Conservation (phyloP, 2,113 vertebrate species). For the Laticauda laticaudata region DNA sequence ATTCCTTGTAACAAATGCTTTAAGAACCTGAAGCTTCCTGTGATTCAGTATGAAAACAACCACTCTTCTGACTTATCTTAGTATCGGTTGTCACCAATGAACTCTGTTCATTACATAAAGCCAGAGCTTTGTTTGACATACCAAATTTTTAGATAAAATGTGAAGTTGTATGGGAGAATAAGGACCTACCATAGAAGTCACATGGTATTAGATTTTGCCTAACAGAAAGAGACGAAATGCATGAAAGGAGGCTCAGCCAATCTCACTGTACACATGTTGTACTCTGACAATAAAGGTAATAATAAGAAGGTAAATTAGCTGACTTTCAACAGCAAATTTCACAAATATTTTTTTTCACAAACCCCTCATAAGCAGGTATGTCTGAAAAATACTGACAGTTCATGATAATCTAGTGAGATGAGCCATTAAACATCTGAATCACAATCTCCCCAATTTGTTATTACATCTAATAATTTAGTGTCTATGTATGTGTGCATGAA, state of each 20-base stretch:
- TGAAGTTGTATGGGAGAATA: not conserved
- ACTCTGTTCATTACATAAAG: not conserved
- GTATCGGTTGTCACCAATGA: not conserved
- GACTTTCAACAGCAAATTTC: not conserved
- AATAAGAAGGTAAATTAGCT: not conserved
- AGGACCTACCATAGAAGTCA: not conserved
- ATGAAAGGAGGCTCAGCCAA: too few species aligned
- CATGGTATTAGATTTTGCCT: not conserved
- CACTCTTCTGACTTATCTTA: not conserved
- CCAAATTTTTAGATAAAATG: not conserved
- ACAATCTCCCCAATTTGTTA: not conserved
- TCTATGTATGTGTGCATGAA: not conserved
- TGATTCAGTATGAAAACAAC: not conserved
- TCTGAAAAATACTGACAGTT: not conserved
- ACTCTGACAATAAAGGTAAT: too few species aligned
- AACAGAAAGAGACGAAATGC: not conserved
- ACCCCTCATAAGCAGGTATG: not conserved
- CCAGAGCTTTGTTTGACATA: not conserved
- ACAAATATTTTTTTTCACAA: not conserved
- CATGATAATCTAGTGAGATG: not conserved
- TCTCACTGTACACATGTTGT: too few species aligned
- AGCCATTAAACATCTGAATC: not conserved
- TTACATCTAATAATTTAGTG: not conserved
- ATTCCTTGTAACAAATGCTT: not conserved
- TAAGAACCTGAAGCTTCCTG: not conserved